Base-by-base conservation (phyloP, 2,797 vertebrate species). In the Coccyzus lansbergi region DNA sequence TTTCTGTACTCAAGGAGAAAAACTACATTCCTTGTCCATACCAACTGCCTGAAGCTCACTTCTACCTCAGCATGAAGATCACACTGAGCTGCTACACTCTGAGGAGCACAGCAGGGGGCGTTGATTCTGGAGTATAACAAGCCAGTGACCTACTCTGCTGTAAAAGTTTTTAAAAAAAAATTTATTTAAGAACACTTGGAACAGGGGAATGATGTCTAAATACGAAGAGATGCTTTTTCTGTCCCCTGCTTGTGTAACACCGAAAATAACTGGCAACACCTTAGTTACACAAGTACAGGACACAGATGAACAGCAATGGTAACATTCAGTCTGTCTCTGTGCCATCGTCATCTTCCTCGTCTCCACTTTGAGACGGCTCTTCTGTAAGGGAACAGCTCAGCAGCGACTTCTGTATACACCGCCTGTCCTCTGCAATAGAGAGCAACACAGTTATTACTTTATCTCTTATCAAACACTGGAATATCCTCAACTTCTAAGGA, bases 401-500 rank as follows among this genome's bases (percentile, higher is more conserved):
- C 88, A 99, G 97, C 4, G 98, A 98, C 95, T 97, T 97, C 67
- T 94, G 97, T 94, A 99, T 94, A 29, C 98, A 94, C 25, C 82
- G 90, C 94, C 97, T 98, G 83, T 99, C 98, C 42, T 97, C 99
- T 99, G 95, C 78, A 93, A 95, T 53, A 92, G 51, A 93, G 11
- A 65, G 48, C 25, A 70, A 74, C 21, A 78, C 42, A 4, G 15
- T 86, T 31, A 48, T 18, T 80, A 56, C 31, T 33, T 65, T 6
- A 55, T 64, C 55, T 83, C 38, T 40, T 90, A 28, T 40, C 33
- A 3, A 11, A 46, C 2, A 7, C 12, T 51, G 51, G 75, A 49
- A 55, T 33, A 62, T 34, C 7, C 3, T 88, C 21, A 24, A 4
- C 42, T 65, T 52, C 36, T 29, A 40, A 69, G 55, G 13, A 29